Evolutionary conservation across 2,113 vertebrate genomes (phyloP).

Genomic region (Lagopus muta): DNA sequence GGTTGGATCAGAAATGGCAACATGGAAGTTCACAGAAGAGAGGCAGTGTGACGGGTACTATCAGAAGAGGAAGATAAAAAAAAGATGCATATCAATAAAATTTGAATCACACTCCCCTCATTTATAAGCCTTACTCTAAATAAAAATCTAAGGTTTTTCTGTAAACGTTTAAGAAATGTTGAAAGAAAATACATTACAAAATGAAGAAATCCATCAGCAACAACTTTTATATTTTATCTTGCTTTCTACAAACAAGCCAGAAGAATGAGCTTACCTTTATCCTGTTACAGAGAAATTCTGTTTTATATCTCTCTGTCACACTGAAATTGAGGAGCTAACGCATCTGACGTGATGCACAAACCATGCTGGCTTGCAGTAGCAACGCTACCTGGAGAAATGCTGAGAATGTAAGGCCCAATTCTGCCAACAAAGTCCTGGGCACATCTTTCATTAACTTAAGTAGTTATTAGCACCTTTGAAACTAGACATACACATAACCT

Average conservation of each 20-base stretch:
- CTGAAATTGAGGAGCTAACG: neutral
- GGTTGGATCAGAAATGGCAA: neutral
- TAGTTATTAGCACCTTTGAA: neutral
- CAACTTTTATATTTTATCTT: neutral
- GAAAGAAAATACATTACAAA: neutral
- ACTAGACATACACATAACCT: neutral
- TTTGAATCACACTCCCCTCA: neutral
- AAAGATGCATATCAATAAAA: neutral
- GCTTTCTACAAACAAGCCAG: neutral
- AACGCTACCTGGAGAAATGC: neutral
- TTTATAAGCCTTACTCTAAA: neutral
- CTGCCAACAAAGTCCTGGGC: neutral
- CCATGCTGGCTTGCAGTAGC: neutral
- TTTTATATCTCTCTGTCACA: neutral
- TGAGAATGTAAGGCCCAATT: neutral
- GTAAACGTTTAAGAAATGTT: neutral
- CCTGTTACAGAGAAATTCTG: slow-evolving; percentile 4
- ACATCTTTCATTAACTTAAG: neutral
- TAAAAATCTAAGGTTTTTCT: neutral
- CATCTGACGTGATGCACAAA: neutral
- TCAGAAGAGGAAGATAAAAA: neutral
- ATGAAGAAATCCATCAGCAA: neutral
- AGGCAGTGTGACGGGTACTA: neutral
- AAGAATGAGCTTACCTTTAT: neutral
- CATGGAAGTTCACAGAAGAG: neutral